phyloP scores from a whole-genome alignment of 2,113 vertebrate species.

The Cebus imitator region DNA sequence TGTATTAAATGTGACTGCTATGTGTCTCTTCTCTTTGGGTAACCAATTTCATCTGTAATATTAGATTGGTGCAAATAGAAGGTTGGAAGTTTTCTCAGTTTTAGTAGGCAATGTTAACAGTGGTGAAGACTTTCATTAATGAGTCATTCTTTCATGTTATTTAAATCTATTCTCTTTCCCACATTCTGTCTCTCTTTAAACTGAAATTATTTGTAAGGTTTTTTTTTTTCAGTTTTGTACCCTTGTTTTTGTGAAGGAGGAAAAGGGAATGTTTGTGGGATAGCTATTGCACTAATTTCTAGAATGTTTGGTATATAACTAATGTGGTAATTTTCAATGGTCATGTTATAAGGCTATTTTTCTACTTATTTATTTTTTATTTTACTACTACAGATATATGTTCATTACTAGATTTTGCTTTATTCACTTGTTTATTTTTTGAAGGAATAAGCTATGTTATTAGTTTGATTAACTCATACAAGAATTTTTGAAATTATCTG shows the following conservation, averaged over 20 bases:
- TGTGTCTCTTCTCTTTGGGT: background rate
- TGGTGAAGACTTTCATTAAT: background rate
- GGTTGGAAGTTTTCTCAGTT: background rate
- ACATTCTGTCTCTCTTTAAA: background rate
- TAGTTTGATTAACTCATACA: background rate
- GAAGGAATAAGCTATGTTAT: background rate
- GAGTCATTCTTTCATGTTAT: background rate
- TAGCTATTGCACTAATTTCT: background rate
- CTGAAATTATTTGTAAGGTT: background rate
- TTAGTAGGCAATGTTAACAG: background rate
- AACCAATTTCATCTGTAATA: background rate
- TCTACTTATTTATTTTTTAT: background rate
- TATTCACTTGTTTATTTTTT: background rate
- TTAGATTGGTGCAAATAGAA: background rate
- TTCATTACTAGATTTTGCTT: background rate
- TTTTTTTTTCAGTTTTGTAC: background rate
- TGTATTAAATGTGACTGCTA: background rate
- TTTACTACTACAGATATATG: background rate
- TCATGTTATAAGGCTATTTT: background rate
- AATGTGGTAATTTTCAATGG: background rate
- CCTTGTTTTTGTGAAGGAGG: background rate
- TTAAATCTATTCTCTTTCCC: background rate
- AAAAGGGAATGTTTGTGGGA: background rate
- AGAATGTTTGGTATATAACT: background rate
- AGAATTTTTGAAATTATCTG: background rate